Conservation (phyloP, 2,888 invertebrate species). For the Diarsia rubi region DNA sequence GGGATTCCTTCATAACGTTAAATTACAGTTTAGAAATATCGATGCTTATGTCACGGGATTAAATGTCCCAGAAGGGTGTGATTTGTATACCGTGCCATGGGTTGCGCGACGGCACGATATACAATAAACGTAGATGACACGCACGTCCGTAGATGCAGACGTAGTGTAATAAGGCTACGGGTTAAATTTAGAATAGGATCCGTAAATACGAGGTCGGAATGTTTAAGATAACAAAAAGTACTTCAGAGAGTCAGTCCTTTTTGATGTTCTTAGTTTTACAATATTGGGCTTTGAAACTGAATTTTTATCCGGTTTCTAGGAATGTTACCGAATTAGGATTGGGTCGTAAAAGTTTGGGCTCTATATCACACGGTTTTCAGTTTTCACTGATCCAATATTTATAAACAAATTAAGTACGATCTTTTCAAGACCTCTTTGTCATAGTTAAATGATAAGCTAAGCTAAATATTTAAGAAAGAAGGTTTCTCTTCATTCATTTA, state of each 20-base stretch:
- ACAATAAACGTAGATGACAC: constrained; percentile 22
- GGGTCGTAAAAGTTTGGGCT: neutral
- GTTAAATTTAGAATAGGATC: constrained; percentile 57
- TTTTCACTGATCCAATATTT: neutral
- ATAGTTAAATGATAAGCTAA: neutral
- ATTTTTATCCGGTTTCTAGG: constrained; percentile 18
- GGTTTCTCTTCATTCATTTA: neutral
- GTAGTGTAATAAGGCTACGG: constrained; percentile 22
- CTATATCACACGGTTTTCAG: constrained; percentile 5
- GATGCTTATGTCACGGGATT: neutral
- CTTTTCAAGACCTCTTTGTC: neutral
- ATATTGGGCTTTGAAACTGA: constrained; percentile 15
- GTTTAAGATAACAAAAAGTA: constrained; percentile 10
- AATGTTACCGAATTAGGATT: neutral
- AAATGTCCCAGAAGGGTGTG: constrained; percentile 7
- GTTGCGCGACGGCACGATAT: neutral
- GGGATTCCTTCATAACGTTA: constrained; percentile 29
- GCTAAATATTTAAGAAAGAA: neutral
- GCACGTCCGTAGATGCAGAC: constrained; percentile 15
- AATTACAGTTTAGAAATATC: constrained; percentile 27
- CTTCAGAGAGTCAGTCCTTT: neutral
- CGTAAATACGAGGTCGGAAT: constrained; percentile 28
- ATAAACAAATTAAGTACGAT: neutral
- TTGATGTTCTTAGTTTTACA: constrained; percentile 13
- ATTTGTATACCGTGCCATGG: constrained; percentile 10